phyloP scores from a whole-genome alignment of 2,797 vertebrate genomes.

The Vespertilio murinus region DNA sequence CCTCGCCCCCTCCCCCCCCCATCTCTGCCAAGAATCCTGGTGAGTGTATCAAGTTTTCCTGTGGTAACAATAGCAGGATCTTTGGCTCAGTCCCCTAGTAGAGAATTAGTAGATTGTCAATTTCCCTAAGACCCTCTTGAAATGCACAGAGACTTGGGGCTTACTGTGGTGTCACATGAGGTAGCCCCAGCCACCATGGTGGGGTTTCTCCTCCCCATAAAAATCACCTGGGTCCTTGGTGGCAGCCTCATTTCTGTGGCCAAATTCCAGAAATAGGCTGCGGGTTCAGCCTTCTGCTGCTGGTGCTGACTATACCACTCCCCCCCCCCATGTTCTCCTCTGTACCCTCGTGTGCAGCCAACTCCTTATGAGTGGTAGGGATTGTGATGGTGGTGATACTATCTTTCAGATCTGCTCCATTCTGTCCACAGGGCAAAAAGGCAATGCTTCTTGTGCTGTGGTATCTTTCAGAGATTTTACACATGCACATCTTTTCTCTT shows the following conservation, averaged over 20 bases:
- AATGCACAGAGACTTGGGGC: background rate
- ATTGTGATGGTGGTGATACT: accelerated
- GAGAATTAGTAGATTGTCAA: background rate
- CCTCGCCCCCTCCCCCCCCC: no score
- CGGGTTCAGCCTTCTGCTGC: no score
- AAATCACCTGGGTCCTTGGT: background rate
- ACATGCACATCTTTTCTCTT: background rate
- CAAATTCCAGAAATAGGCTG: background rate
- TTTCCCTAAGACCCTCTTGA: background rate
- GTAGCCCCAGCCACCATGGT: no score
- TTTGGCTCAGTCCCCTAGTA: background rate
- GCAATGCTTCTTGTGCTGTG: background rate
- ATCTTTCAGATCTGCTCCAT: background rate
- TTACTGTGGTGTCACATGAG: background rate
- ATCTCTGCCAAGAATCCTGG: background rate
- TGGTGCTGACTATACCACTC: no score
- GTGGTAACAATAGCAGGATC: background rate
- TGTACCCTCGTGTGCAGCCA: accelerated
- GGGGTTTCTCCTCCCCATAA: background rate
- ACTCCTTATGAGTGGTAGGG: no score
- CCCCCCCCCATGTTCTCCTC: background rate
- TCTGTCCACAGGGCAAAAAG: background rate
- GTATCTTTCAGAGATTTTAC: background rate
- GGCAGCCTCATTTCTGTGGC: background rate
- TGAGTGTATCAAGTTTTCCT: background rate